phyloP scores from a whole-genome alignment of 2,888 invertebrate species.

The Argyra leucocephala region DNA sequence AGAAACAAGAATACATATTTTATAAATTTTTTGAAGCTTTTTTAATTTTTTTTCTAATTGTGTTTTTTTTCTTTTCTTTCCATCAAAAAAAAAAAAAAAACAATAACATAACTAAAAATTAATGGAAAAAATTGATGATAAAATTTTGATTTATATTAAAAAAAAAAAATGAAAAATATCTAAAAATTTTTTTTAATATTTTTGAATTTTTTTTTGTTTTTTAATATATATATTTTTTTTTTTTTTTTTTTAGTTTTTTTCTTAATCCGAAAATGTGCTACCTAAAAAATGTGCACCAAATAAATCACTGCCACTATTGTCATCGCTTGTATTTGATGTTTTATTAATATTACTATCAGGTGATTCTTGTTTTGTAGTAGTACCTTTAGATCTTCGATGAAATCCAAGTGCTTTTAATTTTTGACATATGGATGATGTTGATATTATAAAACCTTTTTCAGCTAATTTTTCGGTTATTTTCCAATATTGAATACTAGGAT shows the following conservation, averaged over 20 bases:
- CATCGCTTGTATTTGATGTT: slow-evolving; percentile 8
- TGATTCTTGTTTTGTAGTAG: slow-evolving; percentile 26
- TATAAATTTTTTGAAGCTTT: too few relatives aligned
- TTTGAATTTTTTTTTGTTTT: neutral
- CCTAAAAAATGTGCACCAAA: slow-evolving; percentile 8
- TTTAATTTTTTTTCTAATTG: too few relatives aligned
- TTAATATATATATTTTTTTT: neutral
- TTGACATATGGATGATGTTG: slow-evolving; percentile 42
- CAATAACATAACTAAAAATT: too few relatives aligned
- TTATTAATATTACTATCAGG: neutral
- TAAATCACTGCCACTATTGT: slow-evolving; percentile 1
- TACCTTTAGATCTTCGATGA: slow-evolving; percentile 38
- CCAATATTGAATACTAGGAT: slow-evolving; percentile 42
- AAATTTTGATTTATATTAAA: too few relatives aligned
- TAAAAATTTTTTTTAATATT: neutral
- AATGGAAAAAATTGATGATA: too few relatives aligned
- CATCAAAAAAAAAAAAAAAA: too few relatives aligned
- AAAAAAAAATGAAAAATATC: neutral
- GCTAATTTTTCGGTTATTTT: slow-evolving; percentile 41
- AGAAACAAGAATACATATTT: too few relatives aligned
- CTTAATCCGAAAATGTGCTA: slow-evolving; percentile 8
- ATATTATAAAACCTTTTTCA: slow-evolving; percentile 40
- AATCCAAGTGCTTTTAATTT: slow-evolving; percentile 42
- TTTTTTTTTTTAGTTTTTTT: neutral
- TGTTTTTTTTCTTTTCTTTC: too few relatives aligned